Base-by-base conservation (phyloP, 2,888 invertebrate genomes). In the Dicranocentrus wangi region DNA sequence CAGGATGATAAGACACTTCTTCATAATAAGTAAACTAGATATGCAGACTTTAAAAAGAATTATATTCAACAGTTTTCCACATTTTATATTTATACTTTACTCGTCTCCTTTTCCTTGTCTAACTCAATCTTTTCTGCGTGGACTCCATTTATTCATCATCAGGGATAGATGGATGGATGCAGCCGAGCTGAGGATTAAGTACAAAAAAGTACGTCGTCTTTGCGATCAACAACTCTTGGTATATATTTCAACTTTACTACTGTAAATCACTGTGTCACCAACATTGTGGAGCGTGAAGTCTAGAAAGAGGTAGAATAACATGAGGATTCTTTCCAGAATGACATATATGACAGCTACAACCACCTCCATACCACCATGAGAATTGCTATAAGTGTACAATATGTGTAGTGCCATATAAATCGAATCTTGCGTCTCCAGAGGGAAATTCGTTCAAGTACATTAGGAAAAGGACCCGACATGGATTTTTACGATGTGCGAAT, bases 261-360 rank as follows among this genome's bases (percentile, higher is more conserved):
- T 60, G 55, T 68, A 68, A 60, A 76, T 76, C 68, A 68, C 58
- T 66, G 66, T 68, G 68, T 66, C 76, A 76, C 60, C 60, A 68
- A 63, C 17, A 32, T 25, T n/a, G 60, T 25, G 42, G 66, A 55
- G 39, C 23, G 21, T 13, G 19, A 17, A 60, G 55, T n/a, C 68
- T 25, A 21, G 25, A 68, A 43, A 42, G 8, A 55, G 23, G 7
- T 58, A 13, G 58, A 23, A 27, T 15, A 17, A 19, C 3, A 39
- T 25, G 61, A 72, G 43, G 25, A 19, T 17, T 7, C 32, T 7
- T 32, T 32, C 5, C 32, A 55, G 53, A 51, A 68, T 42, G 66
- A 51, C 66, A 66, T n/a, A 51, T 47, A 66, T 66, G 23, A 47
- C 66, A 66, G 51, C 66, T 27, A 66, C 51, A 32, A 3, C 32